These are phyloP conservation scores for Scaptomyza caliginosa DNA, from an alignment of 2,888 invertebrate genomes.

Conservation along the genomic window DNA sequence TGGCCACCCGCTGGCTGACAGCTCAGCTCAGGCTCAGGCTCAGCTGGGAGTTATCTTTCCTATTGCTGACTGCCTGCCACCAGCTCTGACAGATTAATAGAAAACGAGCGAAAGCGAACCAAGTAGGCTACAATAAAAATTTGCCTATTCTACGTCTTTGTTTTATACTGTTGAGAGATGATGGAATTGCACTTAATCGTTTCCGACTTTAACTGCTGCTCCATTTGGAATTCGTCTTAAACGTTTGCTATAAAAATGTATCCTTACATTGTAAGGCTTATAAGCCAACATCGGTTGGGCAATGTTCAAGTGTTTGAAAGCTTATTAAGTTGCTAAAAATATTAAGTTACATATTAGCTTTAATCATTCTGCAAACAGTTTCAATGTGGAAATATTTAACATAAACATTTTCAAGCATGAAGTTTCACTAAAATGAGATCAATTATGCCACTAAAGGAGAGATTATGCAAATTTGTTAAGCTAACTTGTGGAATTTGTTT, in stretches of 20 bases:
- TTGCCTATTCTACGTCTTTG: neutral
- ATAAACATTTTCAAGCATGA: neutral
- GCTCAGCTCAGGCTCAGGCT: neutral
- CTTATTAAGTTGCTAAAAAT: no score
- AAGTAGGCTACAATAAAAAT: neutral
- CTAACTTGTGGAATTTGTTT: neutral
- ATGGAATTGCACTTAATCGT: neutral
- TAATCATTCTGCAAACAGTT: neutral
- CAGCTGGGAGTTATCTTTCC: conserved; percentile 3
- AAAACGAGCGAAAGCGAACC: conserved; percentile 1
- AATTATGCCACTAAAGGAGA: neutral
- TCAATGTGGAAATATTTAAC: no score
- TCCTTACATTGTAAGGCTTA: no score
- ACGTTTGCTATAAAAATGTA: neutral
- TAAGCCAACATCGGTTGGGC: no score
- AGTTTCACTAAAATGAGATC: neutral
- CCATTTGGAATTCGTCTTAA: neutral
- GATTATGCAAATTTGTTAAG: neutral
- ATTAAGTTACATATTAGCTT: neutral
- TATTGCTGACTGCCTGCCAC: neutral
- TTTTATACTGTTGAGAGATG: neutral
- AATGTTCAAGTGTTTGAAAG: no score
- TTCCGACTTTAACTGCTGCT: neutral
- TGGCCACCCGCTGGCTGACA: conserved; percentile 19
- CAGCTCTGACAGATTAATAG: conserved; percentile 30